Evolutionary conservation across 1,140 invertebrate genomes (phyloP).

Genomic region (Microplitis mediator): DNA sequence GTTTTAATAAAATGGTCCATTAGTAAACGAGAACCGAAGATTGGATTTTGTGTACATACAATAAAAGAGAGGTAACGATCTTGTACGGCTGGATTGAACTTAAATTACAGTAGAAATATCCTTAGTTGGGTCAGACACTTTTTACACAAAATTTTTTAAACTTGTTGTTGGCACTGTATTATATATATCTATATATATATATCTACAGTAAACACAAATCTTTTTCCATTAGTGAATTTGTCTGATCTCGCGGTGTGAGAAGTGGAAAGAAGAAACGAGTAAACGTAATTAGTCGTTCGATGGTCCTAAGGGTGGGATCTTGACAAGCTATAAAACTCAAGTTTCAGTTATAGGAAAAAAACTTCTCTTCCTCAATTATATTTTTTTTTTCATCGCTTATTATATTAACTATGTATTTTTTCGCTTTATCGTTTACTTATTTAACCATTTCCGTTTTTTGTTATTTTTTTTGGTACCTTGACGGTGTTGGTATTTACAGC

Average conservation of each 20-base stretch:
- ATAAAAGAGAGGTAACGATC: constrained; percentile 2
- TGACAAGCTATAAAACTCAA: constrained; percentile 38
- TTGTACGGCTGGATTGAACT: neutral
- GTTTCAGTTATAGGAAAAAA: constrained; percentile 33
- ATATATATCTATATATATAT: neutral
- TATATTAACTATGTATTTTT: neutral
- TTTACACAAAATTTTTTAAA: neutral
- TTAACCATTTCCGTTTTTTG: no score
- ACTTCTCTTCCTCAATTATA: constrained; percentile 25
- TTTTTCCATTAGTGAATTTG: constrained; percentile 28
- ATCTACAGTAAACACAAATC: neutral
- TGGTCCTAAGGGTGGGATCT: constrained; percentile 10
- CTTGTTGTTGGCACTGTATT: neutral
- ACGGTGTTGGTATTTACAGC: no score
- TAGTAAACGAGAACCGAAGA: neutral
- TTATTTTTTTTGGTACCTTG: no score
- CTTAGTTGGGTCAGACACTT: neutral
- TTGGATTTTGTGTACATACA: neutral
- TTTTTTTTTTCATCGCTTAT: constrained; percentile 18
- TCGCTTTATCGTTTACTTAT: no score
- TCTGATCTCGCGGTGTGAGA: constrained; percentile 19
- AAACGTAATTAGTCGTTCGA: constrained; percentile 40
- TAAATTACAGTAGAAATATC: constrained; percentile 1
- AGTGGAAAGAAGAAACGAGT: constrained; percentile 6
- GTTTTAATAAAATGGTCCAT: constrained; percentile 11